Evolutionary conservation across 2,888 invertebrate species (phyloP).

Genomic region (Lagria hirta): DNA sequence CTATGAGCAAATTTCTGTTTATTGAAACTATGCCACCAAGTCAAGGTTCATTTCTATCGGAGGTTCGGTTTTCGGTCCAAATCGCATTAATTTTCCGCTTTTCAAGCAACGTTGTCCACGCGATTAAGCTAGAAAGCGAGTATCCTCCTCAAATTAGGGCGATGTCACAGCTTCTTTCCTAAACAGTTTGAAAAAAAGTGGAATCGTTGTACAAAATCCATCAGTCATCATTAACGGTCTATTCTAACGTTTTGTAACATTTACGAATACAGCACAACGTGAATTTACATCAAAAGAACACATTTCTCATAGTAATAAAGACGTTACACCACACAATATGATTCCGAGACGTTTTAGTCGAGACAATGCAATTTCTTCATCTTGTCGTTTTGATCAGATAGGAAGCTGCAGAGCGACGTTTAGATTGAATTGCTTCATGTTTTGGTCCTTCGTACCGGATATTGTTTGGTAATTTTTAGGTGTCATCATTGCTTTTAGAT

Average conservation of each 20-base stretch:
- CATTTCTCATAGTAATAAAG: constrained; percentile 23
- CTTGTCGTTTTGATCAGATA: no score
- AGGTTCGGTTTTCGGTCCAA: no score
- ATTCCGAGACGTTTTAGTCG: constrained; percentile 18
- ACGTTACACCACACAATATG: constrained; percentile 15
- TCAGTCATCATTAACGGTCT: constrained; percentile 23
- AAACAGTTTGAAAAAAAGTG: constrained; percentile 15
- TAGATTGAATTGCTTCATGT: constrained; percentile 20
- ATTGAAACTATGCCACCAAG: no score
- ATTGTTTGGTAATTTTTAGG: no score
- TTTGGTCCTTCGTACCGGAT: constrained; percentile 9
- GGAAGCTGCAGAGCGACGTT: no score
- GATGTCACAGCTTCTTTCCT: constrained; percentile 30
- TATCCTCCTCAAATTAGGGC: constrained; percentile 38
- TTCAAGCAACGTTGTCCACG: constrained; percentile 1
- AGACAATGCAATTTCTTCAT: constrained; percentile 4
- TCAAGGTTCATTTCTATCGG: no score
- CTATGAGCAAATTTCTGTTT: no score
- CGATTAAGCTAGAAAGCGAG: constrained; percentile 34
- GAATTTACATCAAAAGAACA: constrained; percentile 21
- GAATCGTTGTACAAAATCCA: constrained; percentile 14
- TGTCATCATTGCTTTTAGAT: no score
- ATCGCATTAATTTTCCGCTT: constrained; percentile 12
- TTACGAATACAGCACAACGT: constrained; percentile 14
- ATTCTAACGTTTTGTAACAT: constrained; percentile 20